These are phyloP conservation scores for Peribatodes rhomboidaria DNA, from an alignment of 2,888 invertebrate genomes.

Conservation along the genomic window DNA sequence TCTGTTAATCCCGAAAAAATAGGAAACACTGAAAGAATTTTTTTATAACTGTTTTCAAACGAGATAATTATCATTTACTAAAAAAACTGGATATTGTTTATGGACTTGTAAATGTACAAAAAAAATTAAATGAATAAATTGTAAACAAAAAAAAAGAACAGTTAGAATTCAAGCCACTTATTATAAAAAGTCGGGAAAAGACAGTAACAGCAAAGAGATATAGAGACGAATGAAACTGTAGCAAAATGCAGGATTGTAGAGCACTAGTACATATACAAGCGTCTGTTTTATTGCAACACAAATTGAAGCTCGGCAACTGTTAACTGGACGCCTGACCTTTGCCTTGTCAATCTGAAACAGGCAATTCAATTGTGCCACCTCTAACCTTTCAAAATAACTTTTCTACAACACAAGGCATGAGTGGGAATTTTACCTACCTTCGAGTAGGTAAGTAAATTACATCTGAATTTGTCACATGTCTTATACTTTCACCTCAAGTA, in stretches of 20 bases:
- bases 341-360: constrained; percentile 39
- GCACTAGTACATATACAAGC: constrained; percentile 1
- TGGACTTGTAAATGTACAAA: no score
- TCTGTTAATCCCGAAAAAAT: no score
- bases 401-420: constrained; percentile 11
- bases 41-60: no score
- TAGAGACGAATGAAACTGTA: neutral
- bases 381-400: constrained; percentile 28
- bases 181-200: no score
- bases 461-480: neutral
- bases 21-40: no score
- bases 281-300: constrained; percentile 32
- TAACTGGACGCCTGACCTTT: constrained; percentile 45
- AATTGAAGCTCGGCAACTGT: constrained; percentile 29
- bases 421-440: neutral
- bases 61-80: no score
- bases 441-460: neutral
- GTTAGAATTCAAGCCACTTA: no score
- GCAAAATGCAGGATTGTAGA: neutral
- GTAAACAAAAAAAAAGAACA: no score
- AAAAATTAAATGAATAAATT: no score
- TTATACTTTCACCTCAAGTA: no score
- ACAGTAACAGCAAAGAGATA: neutral
- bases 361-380: constrained; percentile 39
- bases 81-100: no score